Base-by-base conservation (phyloP, 1,140 invertebrate genomes). In the Rhyacophila brunnea region DNA sequence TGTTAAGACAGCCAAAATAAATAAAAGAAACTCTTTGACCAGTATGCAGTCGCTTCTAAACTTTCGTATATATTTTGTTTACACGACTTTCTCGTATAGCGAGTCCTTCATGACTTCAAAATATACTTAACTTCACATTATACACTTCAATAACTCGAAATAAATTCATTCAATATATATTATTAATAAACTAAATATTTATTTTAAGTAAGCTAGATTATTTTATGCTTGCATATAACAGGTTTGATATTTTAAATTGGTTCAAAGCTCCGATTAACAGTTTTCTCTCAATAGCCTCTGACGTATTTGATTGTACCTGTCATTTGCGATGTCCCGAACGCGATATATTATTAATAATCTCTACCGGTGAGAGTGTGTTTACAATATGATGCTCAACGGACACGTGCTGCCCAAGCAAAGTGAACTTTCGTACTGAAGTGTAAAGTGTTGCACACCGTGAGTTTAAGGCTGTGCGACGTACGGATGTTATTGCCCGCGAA, bases 391-490 rank as follows among this genome's bases (percentile, higher is more conserved):
- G 23, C 23, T 9, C 23, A 5, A 9, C 23, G 9, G 23, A 4
- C 9, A 47, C 49, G 49, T 58, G 17, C 38, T 40, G 36, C 17
- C 34, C 49, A 48, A 13, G 23, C 48, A 53, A 48, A 42, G 45
- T 15, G 20, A 56, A 57, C 60, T 57, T 57, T 57, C 54, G 23
- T 49, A 62, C 60, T 62, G 48, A 54, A 55, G 34, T 50, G 48
- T 23, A 14, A 35, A 49, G 59, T 55, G 50, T 38, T 54, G 44
- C 14, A 38, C 45, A 40, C 60, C 42, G n/a, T 42, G 36, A 50
- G 60, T 62, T 51, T 47, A 47, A 54, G 34, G 40, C 53, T 32
- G 14, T 4, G 11, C 15, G 28, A 6, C 18, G 50, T 28, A 18
- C 13, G 35, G 18, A 23, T 36, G 34, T 40, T 49, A 40, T 40